Base-by-base conservation (phyloP, 37 sponge, comb jelly and placozoan species). In the Axinella damicornis region DNA sequence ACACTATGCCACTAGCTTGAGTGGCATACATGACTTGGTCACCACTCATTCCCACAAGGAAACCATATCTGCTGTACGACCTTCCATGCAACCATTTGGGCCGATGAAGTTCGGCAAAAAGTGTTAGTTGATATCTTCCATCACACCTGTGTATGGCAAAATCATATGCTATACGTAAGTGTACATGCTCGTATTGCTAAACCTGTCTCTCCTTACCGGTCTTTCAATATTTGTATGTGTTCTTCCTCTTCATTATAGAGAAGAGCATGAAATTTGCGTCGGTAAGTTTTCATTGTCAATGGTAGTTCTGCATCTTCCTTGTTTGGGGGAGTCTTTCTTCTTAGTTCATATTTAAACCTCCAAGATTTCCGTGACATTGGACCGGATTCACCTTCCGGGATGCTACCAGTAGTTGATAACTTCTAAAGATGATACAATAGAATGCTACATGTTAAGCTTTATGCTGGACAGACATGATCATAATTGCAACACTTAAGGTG, bases 1-100 rank as follows among this genome's bases (percentile, higher is more conserved):
- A 61, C 18, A 38, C 87, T 53, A 58, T 56, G 66, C 80, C 87
- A 87, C 87, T 87, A 19, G 87, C 80, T 80, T 87, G 87, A 56
- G 87, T 74, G 18, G 87, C 87, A 80, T 87, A 87, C 31, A 74
- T 67, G 17, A 87, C 73, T 36, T 78, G 41, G 62, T 87, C 81
- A 17, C 63, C 62, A 73, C 5, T 56, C 15, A 27, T n/a, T 27
- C 36, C 75, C 27, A 53, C 15, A 20, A 74, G 54, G 53, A 24
- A 74, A 25, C 75, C 54, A 54, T 32, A 74, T 19, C 22, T 31
- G 53, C 58, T 52, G 65, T 36, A 32, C 0, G 16, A 18, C 21
- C 0, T 24, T 1, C 25, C 20, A 21, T 46, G 2, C 9, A 73
- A 19, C 80, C 68, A 65, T 25, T 27, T 52, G 20, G 68, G 68